Base-by-base conservation (phyloP, 1,140 invertebrate species). In the Drosophila arizonae region DNA sequence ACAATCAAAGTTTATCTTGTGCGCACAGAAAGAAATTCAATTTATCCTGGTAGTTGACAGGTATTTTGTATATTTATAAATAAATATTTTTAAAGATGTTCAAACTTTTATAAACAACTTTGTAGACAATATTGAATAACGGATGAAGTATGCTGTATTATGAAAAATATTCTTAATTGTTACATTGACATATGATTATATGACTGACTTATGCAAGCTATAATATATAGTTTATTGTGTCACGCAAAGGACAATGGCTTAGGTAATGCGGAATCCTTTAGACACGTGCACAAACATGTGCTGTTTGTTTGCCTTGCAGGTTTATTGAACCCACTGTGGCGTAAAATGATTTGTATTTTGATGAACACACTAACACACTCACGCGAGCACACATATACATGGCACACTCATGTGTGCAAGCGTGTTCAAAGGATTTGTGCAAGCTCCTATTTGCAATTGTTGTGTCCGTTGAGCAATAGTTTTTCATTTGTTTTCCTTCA, bases 271-370 rank as follows among this genome's bases (percentile, higher is more conserved):
- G 17, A 17, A 1, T 17, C 17, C 28, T 17, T 10, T 10, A 45
- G 0, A 4, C 39, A 5, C 28, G 39, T 36, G 5, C 43, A 30
- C n/a, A 11, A 41, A 46, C 28, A 60, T 60, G 45, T 21, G 46
- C 45, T 24, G 17, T 48, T 17, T 48, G 56, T 57, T 30, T 50
- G 43, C 11, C 50, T 17, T 45, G 36, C 30, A 68, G 58, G 50
- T 70, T 56, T 70, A 70, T 74, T 70, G 66, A 41, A 63, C 9
- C 5, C 58, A 70, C 17, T 70, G 57, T 56, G 61, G 66, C 58
- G 66, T 51, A 63, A 62, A 70, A 46, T 66, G 21, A 54, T 66
- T 43, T 43, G 24, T 17, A 17, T 17, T 17, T 17, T 17, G 17
- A 17, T 17, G 17, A 17, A 17, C 17, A 17, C 17, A 17, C 17